phyloP scores from a whole-genome alignment of 2,113 vertebrate species.

The Eidolon helvum region DNA sequence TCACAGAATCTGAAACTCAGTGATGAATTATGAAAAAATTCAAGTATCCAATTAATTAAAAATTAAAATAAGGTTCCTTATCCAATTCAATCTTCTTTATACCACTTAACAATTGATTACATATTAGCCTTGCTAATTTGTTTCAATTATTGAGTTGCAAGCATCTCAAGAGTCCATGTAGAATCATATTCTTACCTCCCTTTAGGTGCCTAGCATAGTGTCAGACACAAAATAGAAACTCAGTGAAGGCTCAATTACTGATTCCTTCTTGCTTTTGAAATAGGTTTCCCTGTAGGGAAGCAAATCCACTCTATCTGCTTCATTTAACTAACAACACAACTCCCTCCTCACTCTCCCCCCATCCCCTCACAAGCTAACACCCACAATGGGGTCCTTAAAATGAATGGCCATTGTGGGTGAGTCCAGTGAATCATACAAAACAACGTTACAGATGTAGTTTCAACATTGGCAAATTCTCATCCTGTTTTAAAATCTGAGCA shows the following conservation, averaged over 20 bases:
- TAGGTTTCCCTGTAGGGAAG: background rate
- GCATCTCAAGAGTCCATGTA: background rate
- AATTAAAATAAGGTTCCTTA: background rate
- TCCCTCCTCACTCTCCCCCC: background rate
- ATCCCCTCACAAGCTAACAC: background rate
- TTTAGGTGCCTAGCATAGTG: background rate
- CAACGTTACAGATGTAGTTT: background rate
- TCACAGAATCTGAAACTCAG: background rate
- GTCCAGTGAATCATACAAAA: background rate
- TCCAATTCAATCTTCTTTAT: background rate
- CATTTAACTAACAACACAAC: background rate
- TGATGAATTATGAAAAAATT: background rate
- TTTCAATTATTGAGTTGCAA: background rate
- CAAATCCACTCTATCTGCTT: background rate
- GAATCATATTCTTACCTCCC: background rate
- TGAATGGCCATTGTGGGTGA: background rate
- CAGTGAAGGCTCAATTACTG: background rate
- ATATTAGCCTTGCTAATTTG: background rate
- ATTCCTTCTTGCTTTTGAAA: background rate
- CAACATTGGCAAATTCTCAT: background rate
- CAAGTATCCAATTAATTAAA: slow-evolving; percentile 9
- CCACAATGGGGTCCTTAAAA: background rate
- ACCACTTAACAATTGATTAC: background rate
- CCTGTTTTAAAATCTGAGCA: slow-evolving; percentile 17
- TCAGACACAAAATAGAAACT: background rate